These are phyloP conservation scores for Leptonema lineaticorne DNA, from an alignment of 1,140 invertebrate species.

Conservation along the genomic window DNA sequence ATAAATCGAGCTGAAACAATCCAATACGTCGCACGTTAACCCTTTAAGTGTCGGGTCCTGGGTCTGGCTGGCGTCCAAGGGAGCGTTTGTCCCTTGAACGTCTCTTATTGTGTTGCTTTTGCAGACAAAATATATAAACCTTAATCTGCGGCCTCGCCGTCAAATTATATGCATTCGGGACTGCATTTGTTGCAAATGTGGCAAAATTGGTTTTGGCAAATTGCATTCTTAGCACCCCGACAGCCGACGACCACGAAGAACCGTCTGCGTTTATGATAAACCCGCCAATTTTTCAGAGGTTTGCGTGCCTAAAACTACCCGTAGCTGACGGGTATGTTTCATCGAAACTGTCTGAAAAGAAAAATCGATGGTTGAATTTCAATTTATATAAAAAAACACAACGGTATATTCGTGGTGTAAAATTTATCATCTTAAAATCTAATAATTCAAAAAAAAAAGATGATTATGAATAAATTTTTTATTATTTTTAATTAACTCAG, in stretches of 20 bases:
- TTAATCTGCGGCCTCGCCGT: background rate
- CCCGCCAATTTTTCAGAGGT: too few relatives aligned
- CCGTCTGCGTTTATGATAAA: too few relatives aligned
- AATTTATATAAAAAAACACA: too few relatives aligned
- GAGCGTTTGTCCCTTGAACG: background rate
- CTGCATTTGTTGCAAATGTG: constrained; percentile 1
- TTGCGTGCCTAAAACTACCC: too few relatives aligned
- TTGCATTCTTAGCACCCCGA: background rate
- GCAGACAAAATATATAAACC: background rate
- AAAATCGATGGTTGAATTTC: too few relatives aligned
- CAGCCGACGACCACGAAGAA: background rate
- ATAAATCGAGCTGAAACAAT: constrained; percentile 13
- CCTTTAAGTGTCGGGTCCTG: background rate
- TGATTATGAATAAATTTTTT: too few relatives aligned
- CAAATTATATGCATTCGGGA: background rate
- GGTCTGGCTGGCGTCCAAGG: constrained; percentile 2
- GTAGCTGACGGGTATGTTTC: too few relatives aligned
- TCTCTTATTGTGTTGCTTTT: background rate
- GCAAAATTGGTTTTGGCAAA: constrained; percentile 15
- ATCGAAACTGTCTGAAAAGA: too few relatives aligned
- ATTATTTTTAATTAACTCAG: too few relatives aligned
- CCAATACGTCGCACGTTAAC: constrained; percentile 7
- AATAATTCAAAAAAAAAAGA: too few relatives aligned
- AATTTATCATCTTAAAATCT: too few relatives aligned
- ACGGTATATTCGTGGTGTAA: too few relatives aligned